A percentile compares a stretch with the other conserved stretches of the same genome.
phyloP scores from a whole-genome alignment of 2,113 vertebrate genomes.

The Morone chrysops region DNA sequence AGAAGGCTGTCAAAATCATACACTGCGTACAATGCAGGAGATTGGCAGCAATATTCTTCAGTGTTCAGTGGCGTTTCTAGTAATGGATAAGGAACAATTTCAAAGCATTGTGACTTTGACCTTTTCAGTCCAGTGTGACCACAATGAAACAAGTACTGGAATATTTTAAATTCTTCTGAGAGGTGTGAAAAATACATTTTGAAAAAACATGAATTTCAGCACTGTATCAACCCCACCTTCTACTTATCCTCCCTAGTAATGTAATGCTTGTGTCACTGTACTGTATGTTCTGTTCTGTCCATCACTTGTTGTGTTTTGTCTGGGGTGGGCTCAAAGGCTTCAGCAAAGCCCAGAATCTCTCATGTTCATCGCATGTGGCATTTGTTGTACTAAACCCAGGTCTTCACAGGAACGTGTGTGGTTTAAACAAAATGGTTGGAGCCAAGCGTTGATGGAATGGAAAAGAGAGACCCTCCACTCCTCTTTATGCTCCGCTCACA shows the following conservation, averaged over 20 bases:
- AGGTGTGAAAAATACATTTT: background rate
- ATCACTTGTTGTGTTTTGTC: background rate
- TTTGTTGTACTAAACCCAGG: background rate
- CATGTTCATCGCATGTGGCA: background rate
- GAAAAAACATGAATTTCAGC: background rate
- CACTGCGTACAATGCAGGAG: background rate
- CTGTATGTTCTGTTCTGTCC: too few species aligned
- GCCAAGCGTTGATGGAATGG: background rate
- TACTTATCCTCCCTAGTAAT: background rate
- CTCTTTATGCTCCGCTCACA: background rate
- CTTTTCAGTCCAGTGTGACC: background rate
- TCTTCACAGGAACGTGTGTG: background rate
- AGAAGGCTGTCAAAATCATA: background rate
- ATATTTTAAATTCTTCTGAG: background rate
- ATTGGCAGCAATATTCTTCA: background rate
- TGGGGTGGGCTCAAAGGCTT: background rate
- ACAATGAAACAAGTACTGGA: background rate
- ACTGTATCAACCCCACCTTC: too few species aligned
- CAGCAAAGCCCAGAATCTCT: background rate
- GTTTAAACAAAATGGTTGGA: background rate
- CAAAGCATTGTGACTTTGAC: background rate
- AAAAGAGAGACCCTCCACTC: background rate
- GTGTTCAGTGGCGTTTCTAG: background rate
- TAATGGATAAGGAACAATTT: background rate
- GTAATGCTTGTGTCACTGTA: background rate